A percentile compares a stretch with the other conserved stretches of the same genome.
Evolutionary conservation across 2,888 invertebrate genomes (phyloP).

Genomic region (Lomographa bimaculata): DNA sequence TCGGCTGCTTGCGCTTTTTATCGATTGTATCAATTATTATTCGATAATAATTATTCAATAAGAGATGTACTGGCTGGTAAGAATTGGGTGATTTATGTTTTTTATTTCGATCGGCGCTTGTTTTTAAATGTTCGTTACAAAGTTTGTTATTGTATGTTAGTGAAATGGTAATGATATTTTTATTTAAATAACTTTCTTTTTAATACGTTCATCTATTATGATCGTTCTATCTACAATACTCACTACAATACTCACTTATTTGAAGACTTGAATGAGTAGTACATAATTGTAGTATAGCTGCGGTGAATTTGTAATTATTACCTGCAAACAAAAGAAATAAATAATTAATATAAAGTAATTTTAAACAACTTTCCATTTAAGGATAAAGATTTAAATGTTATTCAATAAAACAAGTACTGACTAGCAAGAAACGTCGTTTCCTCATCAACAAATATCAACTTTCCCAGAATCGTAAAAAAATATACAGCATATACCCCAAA

Average conservation of each 20-base stretch:
- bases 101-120: conserved; percentile 2
- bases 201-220: no score
- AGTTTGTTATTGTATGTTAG: conserved; percentile 6
- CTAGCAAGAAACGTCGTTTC: conserved; percentile 4
- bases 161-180: conserved; percentile 1
- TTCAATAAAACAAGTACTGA: conserved; percentile 16
- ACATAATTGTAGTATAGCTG: no score
- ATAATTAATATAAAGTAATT: conserved; percentile 1
- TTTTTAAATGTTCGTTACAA: not conserved
- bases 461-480: conserved; percentile 10
- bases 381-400: not conserved
- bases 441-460: conserved; percentile 20
- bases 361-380: not conserved
- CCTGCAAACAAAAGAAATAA: conserved; percentile 24
- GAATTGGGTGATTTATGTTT: conserved; percentile 16
- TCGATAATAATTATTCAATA: conserved; percentile 47
- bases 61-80: conserved; percentile 22
- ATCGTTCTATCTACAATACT: no score
- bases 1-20: conserved; percentile 66
- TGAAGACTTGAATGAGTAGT: no score
- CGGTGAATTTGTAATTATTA: conserved; percentile 12
- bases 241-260: no score
- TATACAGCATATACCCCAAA: not conserved
- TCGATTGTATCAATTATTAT: conserved; percentile 53
- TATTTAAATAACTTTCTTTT: conserved; percentile 3